Base-by-base conservation (phyloP, 2,113 vertebrate species). In the Syngnathus floridae region DNA sequence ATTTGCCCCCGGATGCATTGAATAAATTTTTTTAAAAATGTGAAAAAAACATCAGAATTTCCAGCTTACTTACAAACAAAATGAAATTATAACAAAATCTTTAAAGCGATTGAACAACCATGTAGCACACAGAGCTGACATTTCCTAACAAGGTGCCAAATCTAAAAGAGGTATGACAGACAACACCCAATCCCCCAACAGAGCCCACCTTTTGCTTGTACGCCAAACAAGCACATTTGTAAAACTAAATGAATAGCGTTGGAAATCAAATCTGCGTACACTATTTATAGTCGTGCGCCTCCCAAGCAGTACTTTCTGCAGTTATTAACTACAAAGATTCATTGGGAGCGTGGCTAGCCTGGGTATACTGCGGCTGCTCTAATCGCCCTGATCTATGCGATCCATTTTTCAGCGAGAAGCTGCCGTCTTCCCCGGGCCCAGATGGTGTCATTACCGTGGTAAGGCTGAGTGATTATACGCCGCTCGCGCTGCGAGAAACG, bases 371-470 rank as follows among this genome's bases (percentile, higher is more conserved):
- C 84, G 86, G 87, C 88, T 78, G 79, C 86, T 86, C 78, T 90
- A 90, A 89, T 91, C 84, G 78, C 78, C 77, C 77, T 64, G 82
- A 89, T 90, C 77, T 84, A 86, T 82, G 81, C 75, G 60, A 87
- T 83, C 79, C 82, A 90, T 90, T 90, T 88, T 88, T 91, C 84
- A 87, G 83, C 79, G 43, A 74, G 80, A 81, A 82, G 82, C 84
- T 73, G 83, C 78, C 74, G 74, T 86, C 88, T 86, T 88, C 79
- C 75, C 76, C 31, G 65, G 76, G 86, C 88, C 86, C 90, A 91
- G 90, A 91, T 90, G 90, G 88, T 87, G 84, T 90, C 88, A 90
- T 91, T 90, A 91, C 84, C 78, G 79, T 78, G 81, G 82, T 86
- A 80, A 87, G 87, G 88, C 89, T 90, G 88, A 90, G 80, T 88